These are phyloP conservation scores for Beroe forskalii DNA, from an alignment of 37 sponge, comb jelly and placozoan genomes.

Conservation along the genomic window DNA sequence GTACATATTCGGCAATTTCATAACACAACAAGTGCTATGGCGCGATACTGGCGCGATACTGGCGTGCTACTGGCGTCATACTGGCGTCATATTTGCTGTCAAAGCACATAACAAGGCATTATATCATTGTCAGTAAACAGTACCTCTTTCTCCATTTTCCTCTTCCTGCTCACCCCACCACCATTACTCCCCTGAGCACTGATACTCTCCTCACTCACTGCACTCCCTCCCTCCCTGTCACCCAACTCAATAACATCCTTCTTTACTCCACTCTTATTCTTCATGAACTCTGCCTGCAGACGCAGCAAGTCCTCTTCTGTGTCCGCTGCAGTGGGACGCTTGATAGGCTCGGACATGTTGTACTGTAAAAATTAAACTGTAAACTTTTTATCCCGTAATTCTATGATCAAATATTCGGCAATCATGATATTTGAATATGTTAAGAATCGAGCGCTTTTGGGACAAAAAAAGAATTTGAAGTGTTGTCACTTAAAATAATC, in stretches of 20 bases:
- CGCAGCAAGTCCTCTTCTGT: slow-evolving; percentile 43
- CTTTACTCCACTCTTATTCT: background rate
- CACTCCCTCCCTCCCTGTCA: background rate
- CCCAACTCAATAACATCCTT: background rate
- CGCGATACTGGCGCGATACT: too few species aligned
- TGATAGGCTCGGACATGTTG: slow-evolving; percentile 28
- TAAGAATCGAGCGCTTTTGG: too few species aligned
- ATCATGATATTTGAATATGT: too few species aligned
- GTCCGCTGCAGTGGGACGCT: background rate
- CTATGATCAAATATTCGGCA: too few species aligned
- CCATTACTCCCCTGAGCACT: background rate
- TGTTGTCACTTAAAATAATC: too few species aligned
- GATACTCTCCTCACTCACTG: background rate
- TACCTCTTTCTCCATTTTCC: slow-evolving; percentile 36
- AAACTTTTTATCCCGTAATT: too few species aligned
- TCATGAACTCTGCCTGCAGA: slow-evolving; percentile 49
- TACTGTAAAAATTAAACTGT: too few species aligned
- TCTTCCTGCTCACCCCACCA: background rate
- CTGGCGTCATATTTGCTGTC: too few species aligned
- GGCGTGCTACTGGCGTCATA: too few species aligned
- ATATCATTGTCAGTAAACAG: background rate
- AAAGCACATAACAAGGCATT: background rate
- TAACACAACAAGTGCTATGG: too few species aligned
- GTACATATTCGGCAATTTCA: too few species aligned
- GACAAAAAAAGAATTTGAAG: too few species aligned